Percentiles rank a stretch among this genome's conserved stretches.
phyloP scores from a whole-genome alignment of 1,140 invertebrate genomes.

The Ceratosolen fusciceps region DNA sequence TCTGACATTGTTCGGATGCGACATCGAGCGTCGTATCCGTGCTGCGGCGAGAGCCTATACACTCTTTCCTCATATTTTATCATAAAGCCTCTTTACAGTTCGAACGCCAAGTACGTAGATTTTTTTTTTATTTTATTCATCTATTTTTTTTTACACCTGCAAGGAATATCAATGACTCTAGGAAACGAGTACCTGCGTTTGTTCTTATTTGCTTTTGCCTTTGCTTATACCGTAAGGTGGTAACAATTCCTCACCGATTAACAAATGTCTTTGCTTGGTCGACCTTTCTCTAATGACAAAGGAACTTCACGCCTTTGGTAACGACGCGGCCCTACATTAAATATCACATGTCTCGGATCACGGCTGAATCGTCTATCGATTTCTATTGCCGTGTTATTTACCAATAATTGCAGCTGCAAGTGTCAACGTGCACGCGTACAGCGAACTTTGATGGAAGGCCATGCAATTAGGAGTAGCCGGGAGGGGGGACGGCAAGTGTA shows the following conservation, averaged over 20 bases:
- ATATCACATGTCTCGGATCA: neutral
- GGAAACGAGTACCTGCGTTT: neutral
- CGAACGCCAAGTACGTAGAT: neutral
- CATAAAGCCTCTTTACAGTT: neutral
- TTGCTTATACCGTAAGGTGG: too few species aligned
- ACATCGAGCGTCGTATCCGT: too few species aligned
- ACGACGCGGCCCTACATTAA: neutral
- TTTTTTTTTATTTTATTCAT: neutral
- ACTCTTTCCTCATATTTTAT: neutral
- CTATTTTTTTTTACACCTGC: neutral
- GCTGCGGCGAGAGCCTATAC: too few species aligned
- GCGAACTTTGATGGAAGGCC: neutral
- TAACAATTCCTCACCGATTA: neutral
- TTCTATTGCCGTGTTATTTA: neutral
- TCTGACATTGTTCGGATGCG: neutral
- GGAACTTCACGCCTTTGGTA: neutral
- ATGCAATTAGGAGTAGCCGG: too few species aligned
- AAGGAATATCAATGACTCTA: neutral
- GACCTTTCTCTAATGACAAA: neutral
- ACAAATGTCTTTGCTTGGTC: neutral
- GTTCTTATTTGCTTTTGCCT: too few species aligned
- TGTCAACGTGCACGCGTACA: neutral
- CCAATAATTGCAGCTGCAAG: neutral
- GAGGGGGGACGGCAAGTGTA: too few species aligned
- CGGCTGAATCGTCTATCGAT: too few species aligned